Evolutionary conservation across 2,888 invertebrate species (phyloP), one percentile per base, ranked within the genome.

Genomic region (Sinodicranocentrus sp.): DNA sequence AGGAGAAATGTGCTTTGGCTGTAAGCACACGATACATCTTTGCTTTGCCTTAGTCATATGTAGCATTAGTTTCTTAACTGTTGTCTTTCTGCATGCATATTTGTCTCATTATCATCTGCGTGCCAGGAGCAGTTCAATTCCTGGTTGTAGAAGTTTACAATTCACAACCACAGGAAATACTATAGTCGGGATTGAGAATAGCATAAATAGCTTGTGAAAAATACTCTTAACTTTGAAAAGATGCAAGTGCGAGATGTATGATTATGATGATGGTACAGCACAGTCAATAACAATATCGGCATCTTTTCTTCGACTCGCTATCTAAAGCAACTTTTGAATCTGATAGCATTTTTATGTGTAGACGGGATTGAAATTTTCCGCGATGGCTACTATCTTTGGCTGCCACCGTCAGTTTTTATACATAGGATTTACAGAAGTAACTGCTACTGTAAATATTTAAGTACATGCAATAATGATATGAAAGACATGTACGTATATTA

Each of bases 81-180:
- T 28, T 61, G 28, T 28, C 17, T 59, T 75, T 67, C 65, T 67
- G 44, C 77, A 68, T 68, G 68, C 57, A 76, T 76, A 77, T 77
- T 77, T 77, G 68, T 68, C 68, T 68, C 77, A 77, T 77, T 77
- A 77, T 68, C 67, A 68, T 67, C 54, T 26, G 23, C 43, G 67
- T 77, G 67, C 77, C 77, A 68, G 52, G 43, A 8, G 26, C 19
- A 68, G 21, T 21, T 21, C 23, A 57, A 57, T 57, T 57, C 57
- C 57, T 57, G 57, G 57, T 57, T n/a, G n/a, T n/a, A n/a, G n/a
- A 57, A 21, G 48, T n/a, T 48, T n/a, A n/a, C n/a, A n/a, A n/a
- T 2, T 57, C 57, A 57, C 57, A 19, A 19, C 57, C 19, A 57
- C 57, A 57, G 57, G 57, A 57, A 57, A 57, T 57, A 39, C 6